Evolutionary conservation across 2,888 invertebrate genomes (phyloP), one percentile per base, ranked within the genome.

Genomic region (Periphyllus acericola): DNA sequence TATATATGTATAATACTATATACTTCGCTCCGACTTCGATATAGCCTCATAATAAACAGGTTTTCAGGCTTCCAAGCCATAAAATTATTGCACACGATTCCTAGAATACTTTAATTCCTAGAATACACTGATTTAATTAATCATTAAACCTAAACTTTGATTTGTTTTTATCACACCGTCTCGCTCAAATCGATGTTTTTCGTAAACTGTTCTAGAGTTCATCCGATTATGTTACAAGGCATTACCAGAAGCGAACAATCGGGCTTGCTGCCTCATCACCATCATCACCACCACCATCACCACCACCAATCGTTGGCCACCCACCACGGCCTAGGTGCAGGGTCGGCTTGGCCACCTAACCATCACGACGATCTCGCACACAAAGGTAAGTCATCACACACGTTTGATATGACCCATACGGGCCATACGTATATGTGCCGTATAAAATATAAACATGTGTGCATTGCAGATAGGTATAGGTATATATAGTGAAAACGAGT

Each of bases 291-390:
- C 46, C 89, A 89, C 68, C 89, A 90, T 66, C 90, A 90, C 72
- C 89, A 90, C 79, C 89, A 90, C 74, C 90, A 90, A 86, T 90
- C 90, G 40, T 87, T 89, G 29, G 85, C 90, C 75, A 86, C 89
- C 29, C 90, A 90, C 83, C 90, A 90, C 78, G 87, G 89, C 3
- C 81, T 90, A n/a, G 89, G 89, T 11, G 74, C 89, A 36, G 89
- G 89, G 46, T 88, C 90, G n/a, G 89, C 89, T n/a, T 90, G 90
- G 90, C 90, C 90, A 19, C 89, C 90, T 19, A 89, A 89, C 17
- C 89, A 90, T 52, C 90, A 90, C 40, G 90, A 90, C 79, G 90
- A 90, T 83, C 89, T 90, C 14, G 90, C 90, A n/a, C 90, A 90
- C 89, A 90, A 90, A 90, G 90, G 90, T 90, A 90, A 90, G 88